Conservation (phyloP, 2,888 invertebrate genomes). For the Catocala nupta region DNA sequence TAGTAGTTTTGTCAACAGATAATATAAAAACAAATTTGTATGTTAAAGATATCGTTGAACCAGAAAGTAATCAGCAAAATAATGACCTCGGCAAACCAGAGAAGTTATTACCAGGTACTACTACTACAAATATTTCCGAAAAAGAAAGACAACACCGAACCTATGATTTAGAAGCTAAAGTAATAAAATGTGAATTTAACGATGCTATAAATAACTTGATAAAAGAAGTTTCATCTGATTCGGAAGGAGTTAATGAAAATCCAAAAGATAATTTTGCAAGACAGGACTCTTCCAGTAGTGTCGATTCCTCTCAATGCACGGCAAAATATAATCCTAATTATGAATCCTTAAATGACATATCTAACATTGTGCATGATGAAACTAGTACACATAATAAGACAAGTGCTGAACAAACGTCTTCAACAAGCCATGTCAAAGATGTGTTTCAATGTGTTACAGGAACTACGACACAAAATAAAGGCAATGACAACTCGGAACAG, state of each 20-base stretch:
- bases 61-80: constrained; percentile 21
- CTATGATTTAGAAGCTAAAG: constrained; percentile 78
- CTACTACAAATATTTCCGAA: constrained; percentile 9
- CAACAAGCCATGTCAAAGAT: constrained; percentile 77
- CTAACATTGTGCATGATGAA: constrained; percentile 85
- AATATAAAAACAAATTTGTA: constrained; percentile 76
- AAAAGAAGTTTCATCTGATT: constrained; percentile 77
- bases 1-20: constrained; percentile 76
- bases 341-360: constrained; percentile 88
- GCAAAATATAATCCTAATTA: constrained; percentile 89
- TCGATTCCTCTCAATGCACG: constrained; percentile 90
- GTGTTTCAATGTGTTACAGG: constrained; percentile 79
- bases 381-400: constrained; percentile 53
- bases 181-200: constrained; percentile 81
- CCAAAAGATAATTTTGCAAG: constrained; percentile 73
- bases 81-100: constrained; percentile 17
- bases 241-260: constrained; percentile 66
- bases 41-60: constrained; percentile 72
- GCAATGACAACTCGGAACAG: constrained; percentile 44
- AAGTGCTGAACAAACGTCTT: constrained; percentile 52
- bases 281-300: constrained; percentile 88
- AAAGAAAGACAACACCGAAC: constrained; percentile 44
- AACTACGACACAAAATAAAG: constrained; percentile 52
- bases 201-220: constrained; percentile 82
- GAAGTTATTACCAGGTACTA: constrained; percentile 12